A percentile compares a stretch with the other conserved stretches of the same genome.
phyloP scores from a whole-genome alignment of 2,888 invertebrate genomes.

The Oxystoma pomonae region DNA sequence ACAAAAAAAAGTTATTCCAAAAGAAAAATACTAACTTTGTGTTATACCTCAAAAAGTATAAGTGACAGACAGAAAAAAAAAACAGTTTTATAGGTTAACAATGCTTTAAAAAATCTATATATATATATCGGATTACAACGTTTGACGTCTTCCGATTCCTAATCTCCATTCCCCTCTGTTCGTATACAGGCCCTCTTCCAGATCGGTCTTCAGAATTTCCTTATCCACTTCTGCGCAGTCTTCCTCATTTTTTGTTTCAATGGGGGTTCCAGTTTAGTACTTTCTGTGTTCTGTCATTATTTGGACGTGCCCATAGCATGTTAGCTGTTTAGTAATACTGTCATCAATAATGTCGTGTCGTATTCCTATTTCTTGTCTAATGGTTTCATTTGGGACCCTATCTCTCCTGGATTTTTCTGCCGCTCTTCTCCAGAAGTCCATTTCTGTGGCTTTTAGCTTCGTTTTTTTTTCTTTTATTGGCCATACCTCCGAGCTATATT shows the following conservation, averaged over 20 bases:
- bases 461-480: background rate
- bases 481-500: background rate
- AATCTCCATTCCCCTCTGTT: background rate
- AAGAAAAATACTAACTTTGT: no score
- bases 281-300: background rate
- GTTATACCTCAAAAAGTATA: no score
- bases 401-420: background rate
- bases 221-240: background rate
- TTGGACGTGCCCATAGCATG: no score
- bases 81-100: no score
- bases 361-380: no score
- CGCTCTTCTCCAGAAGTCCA: background rate
- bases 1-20: no score
- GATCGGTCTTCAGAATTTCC: background rate
- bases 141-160: conserved; percentile 1
- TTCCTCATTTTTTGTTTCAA: background rate
- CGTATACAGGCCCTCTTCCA: background rate
- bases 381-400: background rate
- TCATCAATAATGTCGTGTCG: background rate
- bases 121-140: background rate
- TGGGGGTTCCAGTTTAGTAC: background rate
- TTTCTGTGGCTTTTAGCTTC: background rate
- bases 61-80: no score
- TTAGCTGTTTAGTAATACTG: background rate
- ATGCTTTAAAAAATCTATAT: no score